Base-by-base conservation (phyloP, 2,113 vertebrate genomes). In the Uropsilus gracilis region DNA sequence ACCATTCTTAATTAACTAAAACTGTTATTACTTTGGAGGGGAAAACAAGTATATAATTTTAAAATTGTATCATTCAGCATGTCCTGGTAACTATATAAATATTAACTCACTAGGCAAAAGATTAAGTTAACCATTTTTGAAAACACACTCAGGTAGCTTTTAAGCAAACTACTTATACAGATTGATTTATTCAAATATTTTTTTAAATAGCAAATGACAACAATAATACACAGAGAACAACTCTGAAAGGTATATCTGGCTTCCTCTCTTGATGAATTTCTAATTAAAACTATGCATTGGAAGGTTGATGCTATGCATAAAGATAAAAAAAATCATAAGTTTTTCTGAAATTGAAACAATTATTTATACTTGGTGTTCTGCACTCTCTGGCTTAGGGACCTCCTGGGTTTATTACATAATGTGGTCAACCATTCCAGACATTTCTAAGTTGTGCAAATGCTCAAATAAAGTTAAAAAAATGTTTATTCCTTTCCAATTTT, bases 401-500 rank as follows among this genome's bases (percentile, higher is more conserved):
- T 82, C 53, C n/a, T 94, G 72, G n/a, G 48, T 89, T 84, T 91
- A 92, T 95, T 95, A 95, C 10, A 63, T 95, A 95, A 95, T 66
- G 39, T 94, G 82, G 59, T 46, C 73, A 94, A 89, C 42, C 89
- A 95, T 95, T 92, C 95, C 94, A 96, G 80, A 84, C 80, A 95
- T 97, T 96, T 95, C 83, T 94, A 95, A 96, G 75, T 84, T 81
- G 48, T 69, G 20, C 84, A 96, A 94, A 94, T 90, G 30, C 85
- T 95, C 95, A 96, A 95, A 94, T 95, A 95, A 96, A 95, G 89
- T 96, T 90, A 32, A 5, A 28, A 96, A 96, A 94, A 91, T 89
- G 77, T 32, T 34, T 93, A 89, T 72, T 73, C 93, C 61, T 93
- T 94, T 95, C 89, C 84, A 90, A 88, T 95, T 96, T 80, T 95